phyloP scores from a whole-genome alignment of 92 coral and sea anemone species.

The Palythoa caribaeorum region DNA sequence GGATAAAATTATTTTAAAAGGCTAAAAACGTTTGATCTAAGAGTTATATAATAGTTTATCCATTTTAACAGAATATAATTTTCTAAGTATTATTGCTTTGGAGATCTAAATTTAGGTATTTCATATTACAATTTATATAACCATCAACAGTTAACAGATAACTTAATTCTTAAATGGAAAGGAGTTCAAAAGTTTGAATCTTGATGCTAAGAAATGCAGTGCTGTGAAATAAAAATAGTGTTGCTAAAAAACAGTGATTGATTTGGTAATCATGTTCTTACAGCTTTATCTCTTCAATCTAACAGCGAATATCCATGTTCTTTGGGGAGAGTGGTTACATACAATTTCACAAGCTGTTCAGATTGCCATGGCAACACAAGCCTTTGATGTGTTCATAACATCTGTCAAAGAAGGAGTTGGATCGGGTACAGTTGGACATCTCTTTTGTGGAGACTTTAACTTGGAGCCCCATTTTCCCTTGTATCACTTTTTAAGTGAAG shows the following conservation, averaged over 20 bases:
- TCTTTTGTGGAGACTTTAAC: constrained; percentile 88
- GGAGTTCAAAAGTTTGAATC: too few relatives aligned
- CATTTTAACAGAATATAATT: too few relatives aligned
- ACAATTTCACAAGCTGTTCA: constrained; percentile 72
- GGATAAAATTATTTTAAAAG: too few relatives aligned
- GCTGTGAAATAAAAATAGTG: background rate
- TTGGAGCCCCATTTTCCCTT: constrained; percentile 78
- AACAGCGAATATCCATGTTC: constrained; percentile 67
- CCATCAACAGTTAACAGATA: too few relatives aligned
- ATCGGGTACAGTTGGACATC: constrained; percentile 43
- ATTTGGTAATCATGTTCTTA: background rate
- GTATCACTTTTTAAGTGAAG: constrained; percentile 71
- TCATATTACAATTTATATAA: too few relatives aligned
- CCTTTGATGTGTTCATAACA: constrained; percentile 44
- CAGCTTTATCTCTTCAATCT: background rate
- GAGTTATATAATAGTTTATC: too few relatives aligned
- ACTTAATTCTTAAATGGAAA: too few relatives aligned
- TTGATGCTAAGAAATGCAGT: too few relatives aligned
- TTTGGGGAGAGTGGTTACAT: constrained; percentile 46
- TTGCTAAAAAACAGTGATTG: background rate
- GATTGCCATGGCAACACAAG: constrained; percentile 72
- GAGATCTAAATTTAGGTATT: too few relatives aligned
- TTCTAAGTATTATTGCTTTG: too few relatives aligned
- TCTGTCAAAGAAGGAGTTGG: constrained; percentile 31
- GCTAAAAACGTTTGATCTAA: too few relatives aligned